These are phyloP conservation scores for Oxygymnocypris stewartii DNA, from an alignment of 2,113 vertebrate genomes.

Conservation along the genomic window DNA sequence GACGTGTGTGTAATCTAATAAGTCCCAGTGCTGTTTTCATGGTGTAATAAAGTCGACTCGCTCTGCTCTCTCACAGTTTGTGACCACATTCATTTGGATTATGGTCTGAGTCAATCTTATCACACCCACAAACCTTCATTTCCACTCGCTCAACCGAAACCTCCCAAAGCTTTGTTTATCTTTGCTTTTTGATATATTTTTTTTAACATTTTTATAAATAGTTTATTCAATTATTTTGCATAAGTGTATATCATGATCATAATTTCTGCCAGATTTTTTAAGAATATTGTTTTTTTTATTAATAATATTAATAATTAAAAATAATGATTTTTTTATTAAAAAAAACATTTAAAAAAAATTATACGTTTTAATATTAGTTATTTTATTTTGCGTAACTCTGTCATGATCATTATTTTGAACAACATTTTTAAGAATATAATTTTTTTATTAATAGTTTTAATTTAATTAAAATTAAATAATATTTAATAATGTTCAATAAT, in stretches of 20 bases:
- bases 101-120: not conserved
- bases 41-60: not conserved
- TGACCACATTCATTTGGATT: not conserved
- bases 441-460: not conserved
- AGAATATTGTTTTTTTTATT: too few species aligned
- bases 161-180: too few species aligned
- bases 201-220: too few species aligned
- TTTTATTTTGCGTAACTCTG: not conserved
- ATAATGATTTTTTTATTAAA: too few species aligned
- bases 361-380: not conserved
- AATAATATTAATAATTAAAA: too few species aligned
- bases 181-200: not conserved
- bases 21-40: not conserved
- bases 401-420: not conserved
- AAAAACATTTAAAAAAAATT: too few species aligned
- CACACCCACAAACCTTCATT: not conserved
- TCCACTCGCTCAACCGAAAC: not conserved
- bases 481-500: not conserved
- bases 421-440: too few species aligned
- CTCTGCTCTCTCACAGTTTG: not conserved
- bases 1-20: conserved; percentile 9
- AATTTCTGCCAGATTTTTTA: too few species aligned
- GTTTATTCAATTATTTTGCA: too few species aligned
- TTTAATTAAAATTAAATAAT: not conserved
- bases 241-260: too few species aligned